phyloP scores from a whole-genome alignment of 2,888 invertebrate genomes.

The Cryptophagus acutangulus region DNA sequence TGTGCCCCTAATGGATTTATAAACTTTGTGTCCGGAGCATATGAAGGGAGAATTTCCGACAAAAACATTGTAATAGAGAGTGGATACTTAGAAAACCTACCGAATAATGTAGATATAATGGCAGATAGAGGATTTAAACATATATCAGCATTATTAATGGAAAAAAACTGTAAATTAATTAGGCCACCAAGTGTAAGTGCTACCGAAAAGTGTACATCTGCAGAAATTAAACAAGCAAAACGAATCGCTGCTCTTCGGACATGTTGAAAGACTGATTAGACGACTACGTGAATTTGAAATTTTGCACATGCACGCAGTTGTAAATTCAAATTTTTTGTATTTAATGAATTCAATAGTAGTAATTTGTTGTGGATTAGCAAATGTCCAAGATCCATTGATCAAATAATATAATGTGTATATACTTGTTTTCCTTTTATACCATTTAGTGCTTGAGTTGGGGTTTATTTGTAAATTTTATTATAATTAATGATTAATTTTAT shows the following conservation, averaged over 20 bases:
- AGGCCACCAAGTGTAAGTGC: conserved; percentile 24
- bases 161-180: conserved; percentile 19
- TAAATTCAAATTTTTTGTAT: conserved; percentile 18
- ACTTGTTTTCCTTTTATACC: background rate
- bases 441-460: background rate
- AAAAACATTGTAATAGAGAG: conserved; percentile 21
- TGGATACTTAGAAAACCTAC: conserved; percentile 16
- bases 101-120: conserved; percentile 14
- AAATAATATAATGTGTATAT: background rate
- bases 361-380: conserved; percentile 14
- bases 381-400: conserved; percentile 7
- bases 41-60: conserved; percentile 24
- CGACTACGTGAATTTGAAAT: conserved; percentile 23
- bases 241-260: conserved; percentile 23
- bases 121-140: conserved; percentile 29
- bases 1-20: conserved; percentile 29
- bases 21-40: conserved; percentile 27
- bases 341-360: conserved; percentile 10
- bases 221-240: conserved; percentile 20
- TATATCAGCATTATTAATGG: conserved; percentile 15
- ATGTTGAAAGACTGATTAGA: conserved; percentile 25
- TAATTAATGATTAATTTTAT: no score
- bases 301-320: conserved; percentile 16
- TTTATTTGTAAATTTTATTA: no score
- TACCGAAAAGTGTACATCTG: conserved; percentile 13